Percentiles rank a stretch among this genome's conserved stretches.
These are phyloP conservation scores for Trypoxylon attenuatum DNA, from an alignment of 2,888 invertebrate genomes.

Conservation along the genomic window DNA sequence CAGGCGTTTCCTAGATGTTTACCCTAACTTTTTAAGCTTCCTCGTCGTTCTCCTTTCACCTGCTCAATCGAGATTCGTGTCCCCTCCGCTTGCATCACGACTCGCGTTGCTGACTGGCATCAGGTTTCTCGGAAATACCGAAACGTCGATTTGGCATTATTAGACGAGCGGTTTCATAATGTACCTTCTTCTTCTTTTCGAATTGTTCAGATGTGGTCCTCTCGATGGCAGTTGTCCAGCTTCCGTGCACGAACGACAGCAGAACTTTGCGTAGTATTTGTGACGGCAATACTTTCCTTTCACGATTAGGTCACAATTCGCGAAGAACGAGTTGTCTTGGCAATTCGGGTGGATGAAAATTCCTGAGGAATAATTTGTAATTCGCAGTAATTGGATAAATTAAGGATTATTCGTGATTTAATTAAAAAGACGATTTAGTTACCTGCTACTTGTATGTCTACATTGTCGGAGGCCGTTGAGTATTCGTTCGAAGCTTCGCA, in stretches of 20 bases:
- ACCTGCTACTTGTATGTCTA: constrained; percentile 87
- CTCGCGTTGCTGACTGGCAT: constrained; percentile 14
- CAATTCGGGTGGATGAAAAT: constrained; percentile 86
- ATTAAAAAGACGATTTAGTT: constrained; percentile 55
- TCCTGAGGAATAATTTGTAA: constrained; percentile 75
- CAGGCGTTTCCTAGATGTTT: constrained; percentile 30
- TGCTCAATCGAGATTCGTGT: constrained; percentile 17
- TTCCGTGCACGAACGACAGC: constrained; percentile 93
- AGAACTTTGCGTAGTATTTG: constrained; percentile 93
- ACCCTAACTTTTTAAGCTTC: not conserved
- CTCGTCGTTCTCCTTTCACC: constrained; percentile 5
- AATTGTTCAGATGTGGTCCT: constrained; percentile 74
- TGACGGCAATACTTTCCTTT: constrained; percentile 89
- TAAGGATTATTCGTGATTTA: not conserved
- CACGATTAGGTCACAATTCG: constrained; percentile 93
- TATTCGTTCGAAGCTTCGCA: constrained; percentile 89
- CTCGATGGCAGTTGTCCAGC: constrained; percentile 83
- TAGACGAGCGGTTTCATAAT: constrained; percentile 35
- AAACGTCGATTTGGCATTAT: constrained; percentile 24
- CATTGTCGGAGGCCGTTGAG: constrained; percentile 80
- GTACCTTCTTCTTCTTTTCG: constrained; percentile 60
- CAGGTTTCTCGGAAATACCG: constrained; percentile 30
- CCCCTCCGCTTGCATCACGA: constrained; percentile 21
- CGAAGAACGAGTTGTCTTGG: constrained; percentile 90
- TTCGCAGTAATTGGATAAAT: not conserved